Evolutionary conservation across 2,113 vertebrate genomes (phyloP).

Genomic region (Gobiocypris rarus): DNA sequence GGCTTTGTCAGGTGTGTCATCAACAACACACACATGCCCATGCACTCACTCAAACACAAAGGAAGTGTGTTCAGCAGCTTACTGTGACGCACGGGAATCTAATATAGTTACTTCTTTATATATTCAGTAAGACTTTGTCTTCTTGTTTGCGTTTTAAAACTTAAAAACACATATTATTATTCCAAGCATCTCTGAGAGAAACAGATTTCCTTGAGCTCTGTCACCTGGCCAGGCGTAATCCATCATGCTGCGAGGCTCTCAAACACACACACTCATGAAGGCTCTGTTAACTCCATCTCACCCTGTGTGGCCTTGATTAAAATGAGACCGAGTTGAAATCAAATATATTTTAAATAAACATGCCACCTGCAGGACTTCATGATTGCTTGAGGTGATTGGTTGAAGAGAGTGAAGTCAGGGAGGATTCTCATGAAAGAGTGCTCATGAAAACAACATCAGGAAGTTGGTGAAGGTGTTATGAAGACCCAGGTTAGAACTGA

Average conservation of each 20-base stretch:
- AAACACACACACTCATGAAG: neutral
- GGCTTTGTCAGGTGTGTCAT: neutral
- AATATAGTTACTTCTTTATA: neutral
- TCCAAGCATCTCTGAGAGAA: slow-evolving; percentile 4
- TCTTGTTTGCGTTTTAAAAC: neutral
- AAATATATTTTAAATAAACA: slow-evolving; percentile 21
- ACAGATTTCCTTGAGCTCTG: slow-evolving; percentile 15
- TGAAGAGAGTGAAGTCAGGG: slow-evolving; percentile 19
- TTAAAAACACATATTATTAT: slow-evolving; percentile 17
- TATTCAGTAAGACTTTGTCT: neutral
- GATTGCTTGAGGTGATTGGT: slow-evolving; percentile 13
- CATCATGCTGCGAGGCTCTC: slow-evolving; percentile 17
- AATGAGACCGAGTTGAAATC: slow-evolving; percentile 35
- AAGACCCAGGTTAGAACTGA: neutral
- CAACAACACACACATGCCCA: neutral
- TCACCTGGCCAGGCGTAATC: neutral
- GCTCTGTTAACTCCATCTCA: neutral
- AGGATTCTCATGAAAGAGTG: slow-evolving; percentile 39
- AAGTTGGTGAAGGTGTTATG: slow-evolving; percentile 17
- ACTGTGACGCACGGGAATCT: neutral
- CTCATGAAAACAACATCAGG: slow-evolving; percentile 34
- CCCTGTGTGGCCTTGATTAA: slow-evolving; percentile 29
- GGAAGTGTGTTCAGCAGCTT: neutral
- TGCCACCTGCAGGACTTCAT: slow-evolving; percentile 28
- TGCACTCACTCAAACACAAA: too few relatives aligned